Evolutionary conservation across 2,888 invertebrate species (phyloP).

Genomic region (Marasmarcha lunaedactyla): DNA sequence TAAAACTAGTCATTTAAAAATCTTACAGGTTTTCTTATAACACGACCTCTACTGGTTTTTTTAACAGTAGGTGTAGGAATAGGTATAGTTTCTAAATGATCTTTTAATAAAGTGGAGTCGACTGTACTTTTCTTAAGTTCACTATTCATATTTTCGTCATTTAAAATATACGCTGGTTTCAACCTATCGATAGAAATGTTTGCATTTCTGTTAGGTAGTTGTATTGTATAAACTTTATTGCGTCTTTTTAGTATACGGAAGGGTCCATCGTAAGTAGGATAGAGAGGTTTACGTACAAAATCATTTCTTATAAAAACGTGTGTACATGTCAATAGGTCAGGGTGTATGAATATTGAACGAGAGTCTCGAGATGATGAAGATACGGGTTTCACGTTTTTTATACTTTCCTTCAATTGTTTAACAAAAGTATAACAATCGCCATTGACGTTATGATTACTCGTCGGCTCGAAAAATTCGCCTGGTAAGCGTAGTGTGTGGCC

Average conservation of each 20-base stretch:
- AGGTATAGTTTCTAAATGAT: too few relatives aligned
- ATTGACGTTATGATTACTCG: too few relatives aligned
- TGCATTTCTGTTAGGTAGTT: background rate
- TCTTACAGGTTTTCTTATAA: too few relatives aligned
- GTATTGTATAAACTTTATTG: background rate
- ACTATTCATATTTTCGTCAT: background rate
- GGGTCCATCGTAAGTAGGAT: too few relatives aligned
- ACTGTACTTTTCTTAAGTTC: too few relatives aligned
- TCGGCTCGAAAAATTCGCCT: constrained; percentile 20
- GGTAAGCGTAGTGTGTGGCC: constrained; percentile 15
- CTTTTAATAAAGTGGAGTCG: too few relatives aligned
- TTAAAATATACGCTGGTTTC: background rate
- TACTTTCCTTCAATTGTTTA: background rate
- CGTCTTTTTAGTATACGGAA: too few relatives aligned
- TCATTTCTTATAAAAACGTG: background rate
- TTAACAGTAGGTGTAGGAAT: too few relatives aligned
- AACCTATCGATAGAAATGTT: too few relatives aligned
- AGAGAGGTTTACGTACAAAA: too few relatives aligned
- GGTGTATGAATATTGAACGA: background rate
- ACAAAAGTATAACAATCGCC: constrained; percentile 1
- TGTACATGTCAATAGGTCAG: background rate
- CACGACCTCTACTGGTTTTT: too few relatives aligned
- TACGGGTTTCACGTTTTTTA: background rate
- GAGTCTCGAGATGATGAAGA: background rate
- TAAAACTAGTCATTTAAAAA: too few relatives aligned